Evolutionary conservation across 2,113 vertebrate genomes (phyloP), one percentile per base, ranked within the genome.

Genomic region (Oenanthe oenanthe): DNA sequence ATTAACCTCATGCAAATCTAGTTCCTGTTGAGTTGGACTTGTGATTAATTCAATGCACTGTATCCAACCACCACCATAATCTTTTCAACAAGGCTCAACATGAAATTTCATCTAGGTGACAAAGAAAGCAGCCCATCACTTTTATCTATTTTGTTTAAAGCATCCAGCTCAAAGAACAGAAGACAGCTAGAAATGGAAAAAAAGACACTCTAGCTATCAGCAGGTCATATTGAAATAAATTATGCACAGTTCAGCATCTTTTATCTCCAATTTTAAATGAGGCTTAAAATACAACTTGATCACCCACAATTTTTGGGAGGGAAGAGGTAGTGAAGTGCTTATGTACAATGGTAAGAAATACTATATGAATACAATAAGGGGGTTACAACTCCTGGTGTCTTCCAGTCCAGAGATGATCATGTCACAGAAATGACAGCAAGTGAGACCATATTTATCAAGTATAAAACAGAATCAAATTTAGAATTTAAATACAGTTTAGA

Each of bases 41-140:
- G 1, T 25, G 18, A 51, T 72, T n/a, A 70, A 76, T 54, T 87
- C 42, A 82, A 50, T 17, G 34, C 0, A 0, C 20, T 58, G 0
- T 31, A 53, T 53, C 58, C 72, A 82, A 31, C 45, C 38, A 74
- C 42, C 28, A 78, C 11, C 12, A 40, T 25, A 68, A 72, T 34
- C 22, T 68, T 89, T 89, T 68, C 72, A 75, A 60, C 6, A 47
- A 89, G 32, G 38, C 3, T 68, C 53, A 77, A 92, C 1, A 3
- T 20, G 6, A 66, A 84, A 70, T 78, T 82, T 91, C 15, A 18
- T 67, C 57, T 57, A 14, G 28, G 12, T 67, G 66, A 77, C 32
- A 62, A 87, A 91, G 51, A 60, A 84, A 63, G 25, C 4, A 32
- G 25, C 4, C 32, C 17, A 18, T 32, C 2, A 1, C 20, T 74